phyloP scores from a whole-genome alignment of 2,888 invertebrate species.

The Laspeyria flexula region DNA sequence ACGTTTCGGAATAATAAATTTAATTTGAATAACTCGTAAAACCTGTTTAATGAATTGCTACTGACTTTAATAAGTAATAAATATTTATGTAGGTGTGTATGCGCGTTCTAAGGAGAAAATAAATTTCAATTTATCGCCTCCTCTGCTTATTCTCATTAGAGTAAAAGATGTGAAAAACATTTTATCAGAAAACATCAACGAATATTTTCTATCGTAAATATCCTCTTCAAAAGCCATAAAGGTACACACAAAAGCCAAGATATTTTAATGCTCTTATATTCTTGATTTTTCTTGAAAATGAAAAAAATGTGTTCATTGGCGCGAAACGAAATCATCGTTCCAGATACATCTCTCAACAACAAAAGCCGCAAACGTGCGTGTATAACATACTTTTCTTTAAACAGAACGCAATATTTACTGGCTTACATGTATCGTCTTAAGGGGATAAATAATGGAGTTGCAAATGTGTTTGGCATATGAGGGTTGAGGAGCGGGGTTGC shows the following conservation, averaged over 20 bases:
- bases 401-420: constrained; percentile 70
- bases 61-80: constrained; percentile 72
- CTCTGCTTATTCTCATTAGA: constrained; percentile 72
- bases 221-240: constrained; percentile 56
- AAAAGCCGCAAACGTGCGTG: constrained; percentile 71
- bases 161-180: constrained; percentile 68
- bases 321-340: constrained; percentile 76
- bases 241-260: constrained; percentile 63
- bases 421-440: constrained; percentile 69
- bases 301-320: constrained; percentile 78
- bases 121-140: constrained; percentile 75
- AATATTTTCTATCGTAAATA: constrained; percentile 64
- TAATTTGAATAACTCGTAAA: constrained; percentile 68
- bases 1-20: constrained; percentile 56
- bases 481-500: constrained; percentile 52
- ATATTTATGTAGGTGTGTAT: constrained; percentile 68
- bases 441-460: constrained; percentile 73
- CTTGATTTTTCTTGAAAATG: constrained; percentile 71
- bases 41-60: constrained; percentile 69
- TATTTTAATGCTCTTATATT: constrained; percentile 72
- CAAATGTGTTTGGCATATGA: constrained; percentile 64
- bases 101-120: constrained; percentile 64
- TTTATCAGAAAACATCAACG: constrained; percentile 67
- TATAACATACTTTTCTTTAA: constrained; percentile 78
- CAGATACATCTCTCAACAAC: constrained; percentile 76